These are phyloP conservation scores for Heterodera carotae DNA, from an alignment of 1,140 invertebrate genomes.

Conservation along the genomic window DNA sequence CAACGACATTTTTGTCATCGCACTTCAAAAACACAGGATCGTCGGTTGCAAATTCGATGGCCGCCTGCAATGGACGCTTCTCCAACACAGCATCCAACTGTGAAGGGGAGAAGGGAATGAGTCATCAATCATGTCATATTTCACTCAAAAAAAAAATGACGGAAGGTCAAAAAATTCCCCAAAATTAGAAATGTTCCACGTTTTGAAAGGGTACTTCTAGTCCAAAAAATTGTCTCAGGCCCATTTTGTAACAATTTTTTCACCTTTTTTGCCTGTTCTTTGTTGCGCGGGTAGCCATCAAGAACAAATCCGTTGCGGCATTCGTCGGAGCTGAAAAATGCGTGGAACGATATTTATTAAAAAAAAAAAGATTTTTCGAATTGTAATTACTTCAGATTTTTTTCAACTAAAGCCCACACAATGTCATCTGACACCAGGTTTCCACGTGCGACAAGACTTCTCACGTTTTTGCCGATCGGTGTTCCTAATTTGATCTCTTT, in stretches of 20 bases:
- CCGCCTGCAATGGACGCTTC: slow-evolving; percentile 82
- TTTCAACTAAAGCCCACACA: slow-evolving; percentile 89
- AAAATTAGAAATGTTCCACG: no score
- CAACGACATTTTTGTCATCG: slow-evolving; percentile 87
- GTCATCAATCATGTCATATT: no score
- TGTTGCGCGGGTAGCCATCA: slow-evolving; percentile 95
- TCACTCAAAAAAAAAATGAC: no score
- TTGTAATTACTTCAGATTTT: slow-evolving; percentile 73
- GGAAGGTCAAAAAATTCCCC: no score
- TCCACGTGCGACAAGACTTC: slow-evolving; percentile 86
- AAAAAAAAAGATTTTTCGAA: no score
- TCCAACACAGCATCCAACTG: slow-evolving; percentile 84
- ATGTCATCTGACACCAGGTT: slow-evolving; percentile 89
- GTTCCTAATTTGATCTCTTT: slow-evolving; percentile 75
- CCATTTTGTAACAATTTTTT: no score
- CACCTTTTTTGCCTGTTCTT: slow-evolving; percentile 86
- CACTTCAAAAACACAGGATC: no score
- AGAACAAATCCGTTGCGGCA: slow-evolving; percentile 91
- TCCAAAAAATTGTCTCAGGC: no score
- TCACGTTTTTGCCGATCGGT: slow-evolving; percentile 78
- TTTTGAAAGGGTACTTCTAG: no score
- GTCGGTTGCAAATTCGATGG: slow-evolving; percentile 90
- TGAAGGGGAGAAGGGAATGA: slow-evolving; percentile 68
- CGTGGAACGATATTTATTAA: no score
- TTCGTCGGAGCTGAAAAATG: slow-evolving; percentile 78